These are phyloP conservation scores for Tipula helvola DNA, from an alignment of 2,888 invertebrate species.

Conservation along the genomic window DNA sequence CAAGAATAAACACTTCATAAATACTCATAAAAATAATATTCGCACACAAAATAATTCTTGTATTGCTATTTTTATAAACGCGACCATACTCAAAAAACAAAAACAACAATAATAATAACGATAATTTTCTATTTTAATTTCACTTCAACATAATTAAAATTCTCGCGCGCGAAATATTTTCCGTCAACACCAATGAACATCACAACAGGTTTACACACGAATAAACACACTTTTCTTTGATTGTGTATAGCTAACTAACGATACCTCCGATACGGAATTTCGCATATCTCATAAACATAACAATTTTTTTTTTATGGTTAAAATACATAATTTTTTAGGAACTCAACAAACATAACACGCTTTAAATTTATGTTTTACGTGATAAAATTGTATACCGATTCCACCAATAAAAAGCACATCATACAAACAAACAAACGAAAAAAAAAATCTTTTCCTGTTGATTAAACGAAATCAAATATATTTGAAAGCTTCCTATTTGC, in stretches of 20 bases:
- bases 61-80: not conserved
- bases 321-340: not conserved
- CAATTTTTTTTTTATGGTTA: too few relatives aligned
- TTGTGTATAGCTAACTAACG: not conserved
- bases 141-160: not conserved
- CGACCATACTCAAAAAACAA: not conserved
- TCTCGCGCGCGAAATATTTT: not conserved
- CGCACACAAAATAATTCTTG: not conserved
- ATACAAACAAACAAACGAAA: not conserved
- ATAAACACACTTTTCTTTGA: not conserved
- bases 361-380: not conserved
- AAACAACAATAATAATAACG: not conserved
- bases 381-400: not conserved
- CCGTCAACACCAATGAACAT: not conserved
- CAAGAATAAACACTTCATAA: not conserved
- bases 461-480: not conserved
- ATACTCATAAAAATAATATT: not conserved
- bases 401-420: not conserved
- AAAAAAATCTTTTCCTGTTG: not conserved
- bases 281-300: not conserved
- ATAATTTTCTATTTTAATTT: not conserved
- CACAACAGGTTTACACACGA: not conserved
- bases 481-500: not conserved
- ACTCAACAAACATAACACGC: not conserved
- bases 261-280: not conserved